Evolutionary conservation across 2,797 vertebrate species (phyloP).

Genomic region (Hoplostethus atlanticus): DNA sequence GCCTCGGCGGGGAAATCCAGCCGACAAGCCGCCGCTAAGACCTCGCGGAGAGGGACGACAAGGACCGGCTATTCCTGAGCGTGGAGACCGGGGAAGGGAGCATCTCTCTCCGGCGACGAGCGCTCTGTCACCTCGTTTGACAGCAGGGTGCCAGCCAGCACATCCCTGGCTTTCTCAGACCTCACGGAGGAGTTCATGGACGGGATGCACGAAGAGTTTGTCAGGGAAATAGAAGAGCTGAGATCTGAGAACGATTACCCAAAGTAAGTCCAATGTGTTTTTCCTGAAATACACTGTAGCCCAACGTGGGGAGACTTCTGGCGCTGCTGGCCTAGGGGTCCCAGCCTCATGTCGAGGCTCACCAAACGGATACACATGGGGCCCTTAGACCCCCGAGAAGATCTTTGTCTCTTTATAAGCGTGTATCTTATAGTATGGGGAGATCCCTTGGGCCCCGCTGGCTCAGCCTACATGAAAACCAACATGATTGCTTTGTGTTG

Average conservation of each 20-base stretch:
- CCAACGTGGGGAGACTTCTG: background rate
- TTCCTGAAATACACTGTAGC: background rate
- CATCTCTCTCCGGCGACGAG: conserved; percentile 87
- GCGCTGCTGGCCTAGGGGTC: background rate
- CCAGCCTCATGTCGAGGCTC: no score
- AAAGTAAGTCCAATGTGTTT: conserved; percentile 87
- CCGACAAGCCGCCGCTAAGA: conserved; percentile 58
- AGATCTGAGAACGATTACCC: conserved; percentile 97
- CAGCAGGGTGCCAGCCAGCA: conserved; percentile 93
- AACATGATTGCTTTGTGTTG: background rate
- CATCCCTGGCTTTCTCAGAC: conserved; percentile 96
- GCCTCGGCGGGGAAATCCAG: conserved; percentile 51
- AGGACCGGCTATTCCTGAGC: conserved; percentile 73
- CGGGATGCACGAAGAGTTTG: conserved; percentile 90
- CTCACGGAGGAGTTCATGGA: conserved; percentile 96
- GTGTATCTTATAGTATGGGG: no score
- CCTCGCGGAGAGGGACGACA: conserved; percentile 74
- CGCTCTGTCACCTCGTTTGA: conserved; percentile 90
- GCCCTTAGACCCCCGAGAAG: no score
- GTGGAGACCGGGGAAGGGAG: conserved; percentile 79
- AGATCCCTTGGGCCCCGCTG: no score
- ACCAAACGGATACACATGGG: no score
- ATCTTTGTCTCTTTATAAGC: no score
- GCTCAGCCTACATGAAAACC: background rate
- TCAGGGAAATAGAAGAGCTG: conserved; percentile 95